phyloP scores from a whole-genome alignment of 2,888 invertebrate genomes.

The Cheilosia variabilis region DNA sequence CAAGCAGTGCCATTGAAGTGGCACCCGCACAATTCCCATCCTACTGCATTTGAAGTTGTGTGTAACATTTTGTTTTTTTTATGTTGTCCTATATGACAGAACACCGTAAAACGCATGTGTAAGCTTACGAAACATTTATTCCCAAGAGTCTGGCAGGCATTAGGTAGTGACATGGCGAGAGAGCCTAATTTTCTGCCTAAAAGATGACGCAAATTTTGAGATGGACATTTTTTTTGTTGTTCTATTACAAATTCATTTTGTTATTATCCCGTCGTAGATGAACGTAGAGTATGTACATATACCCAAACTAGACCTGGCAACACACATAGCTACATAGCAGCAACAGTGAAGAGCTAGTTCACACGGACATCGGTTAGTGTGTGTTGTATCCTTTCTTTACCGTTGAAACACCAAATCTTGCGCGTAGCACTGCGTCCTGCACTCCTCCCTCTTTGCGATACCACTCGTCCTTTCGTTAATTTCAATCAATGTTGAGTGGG shows the following conservation, averaged over 20 bases:
- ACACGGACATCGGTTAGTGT: constrained; percentile 37
- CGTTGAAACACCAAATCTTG: constrained; percentile 60
- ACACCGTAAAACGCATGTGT: constrained; percentile 69
- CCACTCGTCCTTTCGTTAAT: constrained; percentile 63
- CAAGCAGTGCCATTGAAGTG: constrained; percentile 22
- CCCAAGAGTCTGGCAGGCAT: constrained; percentile 17
- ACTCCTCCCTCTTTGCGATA: background rate
- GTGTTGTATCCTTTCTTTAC: constrained; percentile 24
- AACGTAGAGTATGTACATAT: constrained; percentile 4
- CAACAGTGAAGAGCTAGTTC: constrained; percentile 30
- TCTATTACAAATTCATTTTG: background rate
- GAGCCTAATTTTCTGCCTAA: background rate
- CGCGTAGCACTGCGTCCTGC: constrained; percentile 60
- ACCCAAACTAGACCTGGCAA: constrained; percentile 31
- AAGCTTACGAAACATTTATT: constrained; percentile 45
- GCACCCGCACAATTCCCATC: constrained; percentile 9
- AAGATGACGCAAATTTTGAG: constrained; percentile 49
- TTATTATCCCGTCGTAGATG: constrained; percentile 13
- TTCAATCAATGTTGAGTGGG: constrained; percentile 72
- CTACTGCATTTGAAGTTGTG: constrained; percentile 45
- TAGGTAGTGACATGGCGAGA: background rate
- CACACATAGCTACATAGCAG: constrained; percentile 27
- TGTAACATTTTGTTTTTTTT: constrained; percentile 22
- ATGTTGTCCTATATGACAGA: constrained; percentile 23
- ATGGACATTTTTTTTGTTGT: constrained; percentile 19